These are phyloP conservation scores for Lasius fuliginosus DNA, from an alignment of 2,888 invertebrate genomes.

Conservation along the genomic window DNA sequence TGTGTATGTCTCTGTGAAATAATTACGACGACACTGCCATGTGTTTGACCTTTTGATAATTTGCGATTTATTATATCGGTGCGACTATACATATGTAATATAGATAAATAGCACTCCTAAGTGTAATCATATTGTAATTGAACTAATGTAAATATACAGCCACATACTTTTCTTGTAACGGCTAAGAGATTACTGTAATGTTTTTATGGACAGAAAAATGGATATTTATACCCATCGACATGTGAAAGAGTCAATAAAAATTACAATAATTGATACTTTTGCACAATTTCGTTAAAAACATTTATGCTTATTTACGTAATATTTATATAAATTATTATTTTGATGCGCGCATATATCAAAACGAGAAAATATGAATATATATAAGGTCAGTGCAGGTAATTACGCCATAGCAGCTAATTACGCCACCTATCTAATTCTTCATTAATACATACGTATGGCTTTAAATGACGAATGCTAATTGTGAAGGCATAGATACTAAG, in stretches of 20 bases:
- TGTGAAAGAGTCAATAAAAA: conserved; percentile 68
- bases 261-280: conserved; percentile 50
- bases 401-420: too few relatives aligned
- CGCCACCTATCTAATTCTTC: too few relatives aligned
- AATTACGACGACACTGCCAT: conserved; percentile 60
- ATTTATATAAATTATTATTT: background rate
- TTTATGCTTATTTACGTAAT: background rate
- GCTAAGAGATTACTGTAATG: conserved; percentile 78
- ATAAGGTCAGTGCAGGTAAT: too few relatives aligned
- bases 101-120: conserved; percentile 69
- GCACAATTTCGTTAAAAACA: conserved; percentile 14
- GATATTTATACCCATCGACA: conserved; percentile 77
- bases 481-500: too few relatives aligned
- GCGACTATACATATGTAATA: conserved; percentile 76
- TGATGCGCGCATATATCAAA: background rate
- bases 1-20: background rate
- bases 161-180: conserved; percentile 70
- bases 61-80: conserved; percentile 41
- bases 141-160: conserved; percentile 77
- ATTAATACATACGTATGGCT: too few relatives aligned
- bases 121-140: conserved; percentile 74
- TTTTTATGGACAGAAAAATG: conserved; percentile 78
- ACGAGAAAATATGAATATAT: background rate
- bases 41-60: conserved; percentile 40
- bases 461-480: too few relatives aligned